These are phyloP conservation scores for Lepilemur septentrionalis DNA, from an alignment of 2,797 vertebrate species.

Conservation along the genomic window DNA sequence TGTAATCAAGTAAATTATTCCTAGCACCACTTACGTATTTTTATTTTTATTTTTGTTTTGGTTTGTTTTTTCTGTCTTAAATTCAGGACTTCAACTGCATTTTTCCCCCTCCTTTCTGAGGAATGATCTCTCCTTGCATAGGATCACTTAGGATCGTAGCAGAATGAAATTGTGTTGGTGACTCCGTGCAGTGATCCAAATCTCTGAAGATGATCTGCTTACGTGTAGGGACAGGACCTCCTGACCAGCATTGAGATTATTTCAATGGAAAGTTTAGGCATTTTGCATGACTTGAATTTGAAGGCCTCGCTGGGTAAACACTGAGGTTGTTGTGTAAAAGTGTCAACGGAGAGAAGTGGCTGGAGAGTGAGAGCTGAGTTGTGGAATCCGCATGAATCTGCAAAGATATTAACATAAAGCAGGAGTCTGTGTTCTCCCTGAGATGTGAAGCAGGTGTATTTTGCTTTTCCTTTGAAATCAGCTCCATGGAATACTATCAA, in stretches of 20 bases:
- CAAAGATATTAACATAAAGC: background rate
- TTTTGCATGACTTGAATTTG: background rate
- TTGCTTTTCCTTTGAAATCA: background rate
- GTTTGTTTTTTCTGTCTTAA: slow-evolving; percentile 19
- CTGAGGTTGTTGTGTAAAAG: background rate
- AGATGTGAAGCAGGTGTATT: background rate
- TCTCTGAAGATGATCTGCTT: background rate
- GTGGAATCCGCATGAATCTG: background rate
- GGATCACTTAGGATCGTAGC: background rate
- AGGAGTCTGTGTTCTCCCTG: background rate
- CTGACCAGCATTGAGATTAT: background rate
- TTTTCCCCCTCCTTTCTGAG: background rate
- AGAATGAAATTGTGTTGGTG: background rate
- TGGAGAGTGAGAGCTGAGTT: background rate
- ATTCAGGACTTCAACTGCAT: background rate
- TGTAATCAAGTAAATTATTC: slow-evolving; percentile 83
- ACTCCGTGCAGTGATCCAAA: background rate
- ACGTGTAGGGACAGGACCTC: background rate
- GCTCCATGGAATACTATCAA: background rate
- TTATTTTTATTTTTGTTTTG: background rate
- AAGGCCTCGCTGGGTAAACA: background rate
- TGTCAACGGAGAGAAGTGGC: background rate
- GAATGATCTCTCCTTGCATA: background rate
- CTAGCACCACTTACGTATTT: slow-evolving; percentile 62
- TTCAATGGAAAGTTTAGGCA: background rate